Base-by-base conservation (phyloP, 2,888 invertebrate species). In the Pyrocoelia pectoralis region DNA sequence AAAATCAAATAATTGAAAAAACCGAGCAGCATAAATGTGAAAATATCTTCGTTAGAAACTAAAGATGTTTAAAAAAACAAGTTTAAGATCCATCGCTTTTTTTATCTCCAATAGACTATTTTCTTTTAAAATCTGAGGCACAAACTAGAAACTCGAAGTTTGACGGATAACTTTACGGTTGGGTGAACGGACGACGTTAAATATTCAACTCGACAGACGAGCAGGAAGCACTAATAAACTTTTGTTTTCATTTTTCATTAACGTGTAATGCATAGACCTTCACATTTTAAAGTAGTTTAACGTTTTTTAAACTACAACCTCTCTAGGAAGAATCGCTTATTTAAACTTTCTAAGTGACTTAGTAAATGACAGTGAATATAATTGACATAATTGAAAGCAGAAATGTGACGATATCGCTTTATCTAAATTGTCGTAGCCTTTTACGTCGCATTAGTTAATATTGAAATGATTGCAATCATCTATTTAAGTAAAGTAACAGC, bases 181-280 rank as follows among this genome's bases (percentile, higher is more conserved):
- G n/a, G n/a, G n/a, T 8, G 9, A 33, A 33, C 33, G 33, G 33
- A 33, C 33, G n/a, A 33, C 9, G 33, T 33, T 33, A 33, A 33
- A 33, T 33, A 33, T 33, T 33, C n/a, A 33, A 33, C 33, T 2
- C n/a, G n/a, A n/a, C 33, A 33, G 33, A 33, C 33, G 33, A 33
- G 9, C 33, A 33, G 2, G n/a, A 33, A 33, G n/a, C 33, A 6
- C n/a, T 33, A 33, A 33, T 33, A 33, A 33, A 33, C 33, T 33
- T 33, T n/a, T 33, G 33, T 33, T 33, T 33, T 33, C 33, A 33
- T 33, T 33, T 33, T 33, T 33, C 33, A 33, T 33, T 33, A n/a
- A 33, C 33, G 33, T 33, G n/a, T 33, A 24, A 24, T 24, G 6
- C 24, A 24, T 24, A 24, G 24, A 24, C 24, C n/a, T 33, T 2